These are phyloP conservation scores for Caenorhabditis elegans DNA, from an alignment of 1,140 invertebrate species.

Conservation along the genomic window WBcel235 BX284604.4:1961501-1962000, in stretches of 20 bases:
- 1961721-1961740: neutral
- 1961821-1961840: neutral
- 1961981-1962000: neutral
- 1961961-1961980: neutral
- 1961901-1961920: conserved; percentile 36
- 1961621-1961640: neutral
- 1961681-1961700: neutral
- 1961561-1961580: no score
- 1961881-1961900: conserved; percentile 41
- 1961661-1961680: conserved; percentile 25
- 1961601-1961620: no score
- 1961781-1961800: neutral
- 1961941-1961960: conserved; percentile 19
- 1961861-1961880: neutral
- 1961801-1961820: neutral
- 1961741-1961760: conserved; percentile 26
- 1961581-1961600: no score
- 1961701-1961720: neutral
- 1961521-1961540: no score
- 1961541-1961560: no score
- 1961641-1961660: conserved; percentile 5
- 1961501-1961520: no score
- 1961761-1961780: conserved; percentile 31
- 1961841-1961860: neutral
- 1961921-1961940: neutral